Conservation (phyloP, 2,113 vertebrate genomes). For the Numida meleagris region DNA sequence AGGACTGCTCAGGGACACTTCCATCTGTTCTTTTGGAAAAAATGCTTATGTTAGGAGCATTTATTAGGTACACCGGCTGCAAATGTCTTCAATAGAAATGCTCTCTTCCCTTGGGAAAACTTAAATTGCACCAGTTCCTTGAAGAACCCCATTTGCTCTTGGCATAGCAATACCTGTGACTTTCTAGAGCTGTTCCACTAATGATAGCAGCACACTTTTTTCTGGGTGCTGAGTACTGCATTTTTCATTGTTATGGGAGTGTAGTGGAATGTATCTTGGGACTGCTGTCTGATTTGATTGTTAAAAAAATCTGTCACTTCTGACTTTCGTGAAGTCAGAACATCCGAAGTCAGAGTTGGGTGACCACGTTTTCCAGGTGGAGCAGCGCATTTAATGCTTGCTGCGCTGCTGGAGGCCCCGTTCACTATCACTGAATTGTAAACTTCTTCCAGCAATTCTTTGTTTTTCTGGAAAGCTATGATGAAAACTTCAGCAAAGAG, state of each 20-base stretch:
- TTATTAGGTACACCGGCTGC: not conserved
- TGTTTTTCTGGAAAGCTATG: not conserved
- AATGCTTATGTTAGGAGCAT: not conserved
- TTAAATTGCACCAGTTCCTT: not conserved
- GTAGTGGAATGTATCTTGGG: not conserved
- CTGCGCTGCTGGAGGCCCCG: not conserved
- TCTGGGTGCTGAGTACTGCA: not conserved
- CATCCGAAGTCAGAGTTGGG: not conserved
- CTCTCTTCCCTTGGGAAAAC: not conserved
- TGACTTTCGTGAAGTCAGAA: not conserved
- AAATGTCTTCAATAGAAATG: not conserved
- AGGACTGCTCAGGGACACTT: not conserved
- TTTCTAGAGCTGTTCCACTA: not conserved
- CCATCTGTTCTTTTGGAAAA: not conserved
- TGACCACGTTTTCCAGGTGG: rapidly evolving
- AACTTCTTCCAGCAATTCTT: not conserved
- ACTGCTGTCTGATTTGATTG: not conserved
- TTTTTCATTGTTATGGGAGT: not conserved
- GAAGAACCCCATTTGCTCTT: not conserved
- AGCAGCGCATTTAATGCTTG: not conserved
- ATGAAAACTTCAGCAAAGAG: not conserved
- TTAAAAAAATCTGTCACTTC: not conserved
- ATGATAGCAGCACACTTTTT: not conserved
- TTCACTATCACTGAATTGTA: not conserved
- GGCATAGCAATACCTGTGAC: not conserved